phyloP scores from a whole-genome alignment of 2,797 vertebrate species.

The Galago senegalensis region DNA sequence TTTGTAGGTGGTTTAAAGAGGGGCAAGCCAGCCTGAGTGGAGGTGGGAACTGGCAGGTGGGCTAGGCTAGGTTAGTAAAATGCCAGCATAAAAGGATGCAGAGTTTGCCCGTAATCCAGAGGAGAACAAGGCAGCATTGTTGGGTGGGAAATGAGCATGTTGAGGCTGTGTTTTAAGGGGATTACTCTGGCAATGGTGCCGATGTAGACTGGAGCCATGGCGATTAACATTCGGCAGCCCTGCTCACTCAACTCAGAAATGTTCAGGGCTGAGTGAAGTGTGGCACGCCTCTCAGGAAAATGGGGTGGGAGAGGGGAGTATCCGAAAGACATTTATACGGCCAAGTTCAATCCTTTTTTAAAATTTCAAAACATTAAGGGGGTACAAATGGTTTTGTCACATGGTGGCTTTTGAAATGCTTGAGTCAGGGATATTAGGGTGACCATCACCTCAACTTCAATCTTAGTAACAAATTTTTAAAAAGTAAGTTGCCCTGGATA shows the following conservation, averaged over 20 bases:
- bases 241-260: neutral
- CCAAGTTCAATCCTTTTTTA: neutral
- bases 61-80: neutral
- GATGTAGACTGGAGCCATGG: neutral
- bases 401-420: neutral
- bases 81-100: neutral
- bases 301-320: fast-evolving
- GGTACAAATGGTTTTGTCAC: neutral
- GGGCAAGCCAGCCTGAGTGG: neutral
- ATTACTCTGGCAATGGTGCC: neutral
- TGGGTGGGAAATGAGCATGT: neutral
- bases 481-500: neutral
- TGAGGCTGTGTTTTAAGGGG: neutral
- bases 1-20: neutral
- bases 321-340: neutral
- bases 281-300: fast-evolving
- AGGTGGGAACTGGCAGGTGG: neutral
- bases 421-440: no score
- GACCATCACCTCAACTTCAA: neutral
- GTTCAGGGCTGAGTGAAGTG: neutral
- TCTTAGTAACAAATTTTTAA: neutral
- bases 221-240: neutral
- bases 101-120: neutral
- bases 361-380: no score
- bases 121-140: neutral